Base-by-base conservation (phyloP, 1,140 invertebrate species). In the Papilio dardanus region DNA sequence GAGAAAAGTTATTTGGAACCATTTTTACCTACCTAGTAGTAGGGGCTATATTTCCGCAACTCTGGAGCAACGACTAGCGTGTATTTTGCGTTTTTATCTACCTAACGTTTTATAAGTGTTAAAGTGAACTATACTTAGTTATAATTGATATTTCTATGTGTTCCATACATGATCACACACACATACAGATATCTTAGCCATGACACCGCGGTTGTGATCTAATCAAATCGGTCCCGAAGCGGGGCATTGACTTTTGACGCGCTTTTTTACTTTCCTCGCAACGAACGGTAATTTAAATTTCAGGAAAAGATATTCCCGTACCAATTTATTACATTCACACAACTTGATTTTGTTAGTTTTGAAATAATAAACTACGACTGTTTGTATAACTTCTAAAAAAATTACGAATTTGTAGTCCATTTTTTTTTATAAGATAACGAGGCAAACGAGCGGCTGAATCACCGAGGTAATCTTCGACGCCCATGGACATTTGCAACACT, bases 201-300 rank as follows among this genome's bases (percentile, higher is more conserved):
- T 24, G 21, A 3, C 21, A 42, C 8, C 8, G 50, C 21, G 21
- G 50, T 58, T n/a, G 37, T 30, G 40, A 71, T 71, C 68, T 71
- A 71, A 71, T 71, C 68, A 71, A 71, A 28, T 37, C 68, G 21
- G 21, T 30, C 68, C 21, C 68, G 40, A 28, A 40, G 1, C 37
- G 68, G 68, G 40, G 68, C 68, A 71, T 46, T 71, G 68, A 71
- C 68, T 46, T 42, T 71, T 46, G 37, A 21, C 68, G 37, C 16
- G 35, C 40, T 71, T 71, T 71, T 71, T 71, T 71, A 30, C 37
- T 71, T 71, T 71, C 68, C 35, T 16, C 68, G 12, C 40, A 8
- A 46, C 40, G 21, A 71, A 71, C 68, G 68, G 68, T 71, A 30
- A 71, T 71, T 21, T 42, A 2, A 71, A 19, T 71, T 46, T 46